Conservation (phyloP, 2,797 vertebrate genomes). For the Enteromius unitaeniatus region DNA sequence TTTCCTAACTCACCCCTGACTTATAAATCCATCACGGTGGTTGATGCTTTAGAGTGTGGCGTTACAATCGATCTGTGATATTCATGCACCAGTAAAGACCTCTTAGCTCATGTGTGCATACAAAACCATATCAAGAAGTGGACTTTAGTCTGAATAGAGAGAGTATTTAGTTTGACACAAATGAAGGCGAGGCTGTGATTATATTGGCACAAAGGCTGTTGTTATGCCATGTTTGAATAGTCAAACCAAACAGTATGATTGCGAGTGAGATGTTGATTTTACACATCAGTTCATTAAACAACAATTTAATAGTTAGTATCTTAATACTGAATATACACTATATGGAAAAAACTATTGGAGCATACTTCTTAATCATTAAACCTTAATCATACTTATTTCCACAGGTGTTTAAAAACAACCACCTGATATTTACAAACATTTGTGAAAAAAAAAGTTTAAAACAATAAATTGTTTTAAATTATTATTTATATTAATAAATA, state of each 20-base stretch:
- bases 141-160: neutral
- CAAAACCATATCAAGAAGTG: neutral
- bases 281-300: neutral
- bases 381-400: too few relatives aligned
- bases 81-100: conserved; percentile 29
- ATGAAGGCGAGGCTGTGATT: neutral
- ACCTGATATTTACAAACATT: too few relatives aligned
- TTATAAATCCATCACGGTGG: neutral
- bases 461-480: too few relatives aligned
- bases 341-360: neutral
- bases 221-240: neutral
- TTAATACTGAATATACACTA: neutral
- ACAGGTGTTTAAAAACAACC: too few relatives aligned
- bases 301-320: neutral
- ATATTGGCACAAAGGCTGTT: neutral
- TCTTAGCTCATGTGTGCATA: neutral
- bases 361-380: neutral
- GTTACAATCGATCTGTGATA: neutral
- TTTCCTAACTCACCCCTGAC: conserved; percentile 7
- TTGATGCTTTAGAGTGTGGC: neutral
- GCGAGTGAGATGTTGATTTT: neutral
- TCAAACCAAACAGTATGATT: neutral
- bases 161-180: neutral
- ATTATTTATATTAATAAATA: neutral
- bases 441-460: too few relatives aligned